A percentile compares a stretch with the other conserved stretches of the same genome.
Conservation (phyloP, 30 jellyfish, hydroid and myxozoan genomes). For the Turritopsis rubra region DNA sequence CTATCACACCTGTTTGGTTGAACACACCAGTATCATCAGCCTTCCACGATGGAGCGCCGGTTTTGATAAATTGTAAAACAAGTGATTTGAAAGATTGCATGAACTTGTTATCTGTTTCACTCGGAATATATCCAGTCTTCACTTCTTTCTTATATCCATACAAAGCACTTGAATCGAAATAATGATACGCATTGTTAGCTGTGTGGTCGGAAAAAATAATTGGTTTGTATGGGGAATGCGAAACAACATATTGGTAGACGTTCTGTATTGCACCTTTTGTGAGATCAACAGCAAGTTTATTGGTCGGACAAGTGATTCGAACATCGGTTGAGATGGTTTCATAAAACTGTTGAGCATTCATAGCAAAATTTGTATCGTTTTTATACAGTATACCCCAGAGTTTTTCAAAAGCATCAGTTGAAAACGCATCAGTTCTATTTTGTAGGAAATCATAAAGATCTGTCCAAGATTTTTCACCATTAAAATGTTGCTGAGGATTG, state of each 20-base stretch:
- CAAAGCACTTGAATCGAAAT: slow-evolving; percentile 45
- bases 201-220: not conserved
- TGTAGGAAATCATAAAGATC: not conserved
- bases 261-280: slow-evolving; percentile 15
- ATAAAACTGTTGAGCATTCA: not conserved
- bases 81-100: slow-evolving; percentile 20
- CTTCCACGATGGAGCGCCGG: not conserved
- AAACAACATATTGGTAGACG: slow-evolving; percentile 25
- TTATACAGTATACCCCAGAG: not conserved
- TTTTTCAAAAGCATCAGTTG: slow-evolving; percentile 19
- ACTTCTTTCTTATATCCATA: slow-evolving; percentile 32
- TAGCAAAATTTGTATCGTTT: not conserved
- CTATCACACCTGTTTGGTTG: not conserved
- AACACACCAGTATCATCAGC: slow-evolving; percentile 4
- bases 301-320: slow-evolving; percentile 38
- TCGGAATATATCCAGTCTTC: not conserved
- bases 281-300: slow-evolving; percentile 17
- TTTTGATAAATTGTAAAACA: slow-evolving; percentile 12
- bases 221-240: slow-evolving; percentile 22
- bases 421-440: slow-evolving; percentile 18
- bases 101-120: slow-evolving; percentile 25
- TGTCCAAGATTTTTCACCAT: not conserved
- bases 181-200: slow-evolving; percentile 26
- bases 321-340: slow-evolving; percentile 38
- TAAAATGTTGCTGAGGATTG: slow-evolving; percentile 1